Evolutionary conservation across 2,888 invertebrate genomes (phyloP), one percentile per base, ranked within the genome.

Genomic region (Stratiomys singularior): DNA sequence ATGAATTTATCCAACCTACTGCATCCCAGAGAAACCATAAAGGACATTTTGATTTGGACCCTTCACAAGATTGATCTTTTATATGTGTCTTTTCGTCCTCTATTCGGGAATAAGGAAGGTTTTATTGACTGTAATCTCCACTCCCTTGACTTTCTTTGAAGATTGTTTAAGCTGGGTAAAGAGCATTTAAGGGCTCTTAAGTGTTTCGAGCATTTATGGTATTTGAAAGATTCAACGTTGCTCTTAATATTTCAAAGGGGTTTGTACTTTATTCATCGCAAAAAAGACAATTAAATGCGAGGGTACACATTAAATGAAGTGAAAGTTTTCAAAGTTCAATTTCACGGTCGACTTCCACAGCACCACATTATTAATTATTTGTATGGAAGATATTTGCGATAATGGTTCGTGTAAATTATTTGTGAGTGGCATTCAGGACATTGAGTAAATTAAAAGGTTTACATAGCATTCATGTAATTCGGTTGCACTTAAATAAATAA

Each of bases 61-160:
- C 52, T 52, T n/a, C 52, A 52, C 52, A 18, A 52, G 52, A 52
- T 52, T 52, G 52, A 52, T 52, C 52, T 52, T 52, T 52, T 37
- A 5, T 52, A 4, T 4, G 52, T 52, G 52, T 52, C 52, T 15
- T 52, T 52, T 18, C 52, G 15, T 52, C 52, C 7, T 37, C 37
- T n/a, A 9, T 37, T 4, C 15, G 52, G 15, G 52, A 52, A 52
- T 13, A 4, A 52, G 18, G 52, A 52, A 52, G 52, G 37, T 52
- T 52, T 18, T 52, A 52, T 52, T 52, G 52, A 52, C 52, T 9
- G 13, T 7, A 52, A 52, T 52, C 52, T 52, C 15, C 15, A 18
- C 15, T n/a, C 18, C 52, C 18, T 52, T 52, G 15, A 52, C 52
- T 13, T 52, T 13, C 52, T 18, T 52, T 9, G 4, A 18, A 60